These are phyloP conservation scores for Psylliodes chrysocephalus DNA, from an alignment of 2,888 invertebrate genomes.

Conservation along the genomic window DNA sequence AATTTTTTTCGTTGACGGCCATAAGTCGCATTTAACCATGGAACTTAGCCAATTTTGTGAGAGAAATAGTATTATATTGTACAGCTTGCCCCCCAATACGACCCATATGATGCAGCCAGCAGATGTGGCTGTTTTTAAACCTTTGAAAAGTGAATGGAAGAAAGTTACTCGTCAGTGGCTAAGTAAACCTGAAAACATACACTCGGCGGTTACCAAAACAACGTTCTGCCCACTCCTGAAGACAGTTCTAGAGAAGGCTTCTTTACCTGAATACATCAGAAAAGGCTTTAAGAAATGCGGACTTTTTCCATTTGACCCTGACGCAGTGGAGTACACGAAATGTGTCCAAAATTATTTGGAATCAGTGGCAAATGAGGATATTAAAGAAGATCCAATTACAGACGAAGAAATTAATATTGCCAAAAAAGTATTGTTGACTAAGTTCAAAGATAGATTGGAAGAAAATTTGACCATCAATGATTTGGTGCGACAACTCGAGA, in stretches of 20 bases:
- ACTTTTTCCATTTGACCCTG: too few relatives aligned
- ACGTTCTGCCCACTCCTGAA: neutral
- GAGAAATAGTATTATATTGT: conserved; percentile 19
- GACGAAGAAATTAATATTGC: too few relatives aligned
- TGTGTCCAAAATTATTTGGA: conserved; percentile 1
- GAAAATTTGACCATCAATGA: too few relatives aligned
- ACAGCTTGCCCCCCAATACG: conserved; percentile 4
- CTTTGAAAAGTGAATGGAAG: neutral
- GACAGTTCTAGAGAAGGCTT: neutral
- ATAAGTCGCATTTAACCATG: neutral
- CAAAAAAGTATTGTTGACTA: too few relatives aligned
- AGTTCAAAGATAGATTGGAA: too few relatives aligned
- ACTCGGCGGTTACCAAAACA: too few relatives aligned
- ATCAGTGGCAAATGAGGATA: too few relatives aligned
- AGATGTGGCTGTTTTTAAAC: conserved; percentile 5
- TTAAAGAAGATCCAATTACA: too few relatives aligned
- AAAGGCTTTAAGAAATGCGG: neutral
- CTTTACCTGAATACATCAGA: neutral
- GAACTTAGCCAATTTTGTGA: neutral
- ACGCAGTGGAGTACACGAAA: neutral
- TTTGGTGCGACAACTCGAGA: too few relatives aligned
- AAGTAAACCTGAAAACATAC: neutral
- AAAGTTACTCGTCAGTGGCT: neutral
- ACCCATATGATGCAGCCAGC: conserved; percentile 1
- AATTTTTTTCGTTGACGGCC: conserved; percentile 12